Conservation (phyloP, 1,140 invertebrate species). For the Halesus radiatus region DNA sequence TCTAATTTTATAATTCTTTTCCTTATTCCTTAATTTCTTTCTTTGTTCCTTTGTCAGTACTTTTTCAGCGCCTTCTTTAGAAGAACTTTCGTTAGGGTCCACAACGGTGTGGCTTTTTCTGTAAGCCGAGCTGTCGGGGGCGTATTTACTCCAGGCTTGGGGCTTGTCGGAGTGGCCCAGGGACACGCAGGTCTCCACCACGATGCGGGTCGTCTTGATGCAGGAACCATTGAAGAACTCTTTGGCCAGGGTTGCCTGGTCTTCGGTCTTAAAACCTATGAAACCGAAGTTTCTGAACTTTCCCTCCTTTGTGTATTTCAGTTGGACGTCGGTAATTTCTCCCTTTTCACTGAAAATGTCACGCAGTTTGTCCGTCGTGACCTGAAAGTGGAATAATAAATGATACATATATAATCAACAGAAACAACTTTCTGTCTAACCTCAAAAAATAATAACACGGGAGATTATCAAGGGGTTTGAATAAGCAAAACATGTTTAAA, state of each 20-base stretch:
- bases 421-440: background rate
- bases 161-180: constrained; percentile 87
- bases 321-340: constrained; percentile 89
- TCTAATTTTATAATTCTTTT: constrained; percentile 71
- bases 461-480: background rate
- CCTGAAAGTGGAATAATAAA: constrained; percentile 71
- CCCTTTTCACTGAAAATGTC: constrained; percentile 86
- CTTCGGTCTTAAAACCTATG: constrained; percentile 86
- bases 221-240: constrained; percentile 88
- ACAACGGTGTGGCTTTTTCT: constrained; percentile 69
- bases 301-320: constrained; percentile 93
- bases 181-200: constrained; percentile 82
- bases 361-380: constrained; percentile 82
- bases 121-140: constrained; percentile 77
- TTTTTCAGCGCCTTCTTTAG: constrained; percentile 53
- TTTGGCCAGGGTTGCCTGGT: constrained; percentile 82
- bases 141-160: constrained; percentile 92
- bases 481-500: background rate
- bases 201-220: constrained; percentile 85
- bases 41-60: constrained; percentile 58
- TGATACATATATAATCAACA: no score
- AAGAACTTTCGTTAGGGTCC: constrained; percentile 53
- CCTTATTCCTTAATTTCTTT: constrained; percentile 66
- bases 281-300: constrained; percentile 94
- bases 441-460: background rate